These are phyloP conservation scores for Drosophila neocordata DNA, from an alignment of 1,140 invertebrate genomes.

Conservation along the genomic window DNA sequence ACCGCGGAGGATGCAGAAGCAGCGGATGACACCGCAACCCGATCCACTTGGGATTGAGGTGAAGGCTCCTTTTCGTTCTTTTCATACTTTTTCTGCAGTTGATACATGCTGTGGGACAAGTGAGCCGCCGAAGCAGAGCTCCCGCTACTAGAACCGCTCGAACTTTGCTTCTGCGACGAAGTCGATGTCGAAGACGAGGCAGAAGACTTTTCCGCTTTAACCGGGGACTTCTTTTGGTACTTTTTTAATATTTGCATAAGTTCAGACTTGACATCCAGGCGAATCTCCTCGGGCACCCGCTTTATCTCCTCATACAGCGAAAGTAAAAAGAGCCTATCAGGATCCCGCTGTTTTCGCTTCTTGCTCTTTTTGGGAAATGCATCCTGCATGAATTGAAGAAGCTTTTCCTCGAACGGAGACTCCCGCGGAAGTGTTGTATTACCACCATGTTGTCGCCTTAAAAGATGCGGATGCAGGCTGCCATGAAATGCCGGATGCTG, in stretches of 20 bases:
- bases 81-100: constrained; percentile 77
- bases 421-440: constrained; percentile 52
- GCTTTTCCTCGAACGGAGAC: constrained; percentile 74
- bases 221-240: constrained; percentile 74
- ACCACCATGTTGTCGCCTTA: constrained; percentile 63
- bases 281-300: constrained; percentile 75
- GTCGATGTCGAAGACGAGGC: constrained; percentile 53
- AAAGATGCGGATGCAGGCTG: constrained; percentile 71
- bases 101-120: constrained; percentile 78
- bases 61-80: constrained; percentile 76
- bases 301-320: constrained; percentile 80
- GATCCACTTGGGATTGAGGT: constrained; percentile 75
- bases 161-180: constrained; percentile 49
- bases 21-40: constrained; percentile 18
- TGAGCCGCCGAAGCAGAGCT: constrained; percentile 47
- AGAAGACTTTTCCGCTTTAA: constrained; percentile 72
- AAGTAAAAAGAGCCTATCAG: constrained; percentile 72
- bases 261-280: constrained; percentile 76
- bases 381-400: constrained; percentile 80
- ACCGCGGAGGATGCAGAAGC: constrained; percentile 38
- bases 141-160: constrained; percentile 49
- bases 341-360: constrained; percentile 78
- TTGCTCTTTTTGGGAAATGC: constrained; percentile 81
- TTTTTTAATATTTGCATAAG: constrained; percentile 80
- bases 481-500: constrained; percentile 75